Base-by-base conservation (phyloP, 2,888 invertebrate genomes). In the Melipona bicolor region DNA sequence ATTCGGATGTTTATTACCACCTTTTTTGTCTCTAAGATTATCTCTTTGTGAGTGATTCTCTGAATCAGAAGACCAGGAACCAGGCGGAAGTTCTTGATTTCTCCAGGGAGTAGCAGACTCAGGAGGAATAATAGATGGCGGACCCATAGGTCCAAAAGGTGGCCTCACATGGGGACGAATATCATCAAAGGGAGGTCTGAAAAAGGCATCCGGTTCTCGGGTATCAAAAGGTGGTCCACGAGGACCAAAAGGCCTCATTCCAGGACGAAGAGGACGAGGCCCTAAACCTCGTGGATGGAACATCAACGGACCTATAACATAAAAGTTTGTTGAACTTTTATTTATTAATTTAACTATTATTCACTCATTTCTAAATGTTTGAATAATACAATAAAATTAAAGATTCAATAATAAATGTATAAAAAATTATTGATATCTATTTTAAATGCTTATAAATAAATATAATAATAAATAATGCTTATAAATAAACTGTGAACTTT, bases 251-350 rank as follows among this genome's bases (percentile, higher is more conserved):
- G 92, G 92, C 27, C 94, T 91, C 92, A 94, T 93, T 27, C 92
- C 93, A 5, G 94, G 93, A 52, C 94, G 90, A 91, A 94, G 93
- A 6, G 94, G 94, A 17, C 94, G 87, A 24, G 94, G 94, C 9
- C 94, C 94, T 92, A 95, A 92, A 32, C 94, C 94, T 49, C 95
- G 92, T 3, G 93, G 94, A 87, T 94, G 94, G 85, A 95, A 94
- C 92, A 94, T 94, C 75, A 94, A 89, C 5, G 94, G 94, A 77
- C 94, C 95, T 94, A 2, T 80, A 89, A 74, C 62, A 69, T 4
- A 21, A 61, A 65, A 24, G 5, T 21, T 62, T 24, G 62, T 43
- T 82, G 19, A 67, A 6, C 13, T 67, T 27, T 15, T 50, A 21
- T 74, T 49, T 64, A 13, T 62, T 32, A 13, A 64, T 73, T 49